Evolutionary conservation across 1,140 invertebrate genomes (phyloP).

Genomic region (Piezodorus guildinii): DNA sequence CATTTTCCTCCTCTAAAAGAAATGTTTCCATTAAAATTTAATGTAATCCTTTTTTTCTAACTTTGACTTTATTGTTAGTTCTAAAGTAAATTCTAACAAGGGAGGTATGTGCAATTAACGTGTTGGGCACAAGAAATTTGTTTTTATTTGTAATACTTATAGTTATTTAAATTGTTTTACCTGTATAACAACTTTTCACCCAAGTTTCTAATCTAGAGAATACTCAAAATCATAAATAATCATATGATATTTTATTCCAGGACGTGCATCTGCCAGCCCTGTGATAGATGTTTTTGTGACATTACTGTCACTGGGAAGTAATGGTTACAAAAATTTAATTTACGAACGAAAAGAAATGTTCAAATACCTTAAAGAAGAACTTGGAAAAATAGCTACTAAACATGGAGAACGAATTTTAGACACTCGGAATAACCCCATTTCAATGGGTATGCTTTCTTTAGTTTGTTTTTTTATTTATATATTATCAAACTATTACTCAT

Average conservation of each 20-base stretch:
- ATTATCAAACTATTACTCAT: too few species aligned
- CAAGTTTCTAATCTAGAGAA: not conserved
- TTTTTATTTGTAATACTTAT: too few species aligned
- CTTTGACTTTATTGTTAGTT: too few species aligned
- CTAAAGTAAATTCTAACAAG: too few species aligned
- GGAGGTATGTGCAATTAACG: too few species aligned
- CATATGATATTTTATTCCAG: conserved; percentile 33
- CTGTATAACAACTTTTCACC: not conserved
- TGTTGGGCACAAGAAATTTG: too few species aligned
- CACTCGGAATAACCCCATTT: conserved; percentile 61
- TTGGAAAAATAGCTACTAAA: conserved; percentile 46
- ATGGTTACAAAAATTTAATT: conserved; percentile 52
- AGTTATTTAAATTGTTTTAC: not conserved
- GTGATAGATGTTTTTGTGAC: conserved; percentile 73
- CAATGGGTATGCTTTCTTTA: too few species aligned
- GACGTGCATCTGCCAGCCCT: conserved; percentile 60
- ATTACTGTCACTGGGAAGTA: conserved; percentile 56
- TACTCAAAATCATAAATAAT: conserved; percentile 14
- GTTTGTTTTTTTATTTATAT: too few species aligned
- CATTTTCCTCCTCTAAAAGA: too few species aligned
- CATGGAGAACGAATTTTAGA: conserved; percentile 53
- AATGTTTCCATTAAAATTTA: too few species aligned
- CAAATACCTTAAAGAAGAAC: conserved; percentile 47
- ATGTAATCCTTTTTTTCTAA: too few species aligned
- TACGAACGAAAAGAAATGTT: conserved; percentile 53